Base-by-base conservation (phyloP, 64 coral and sea anemone species). In the Porites lutea region DNA sequence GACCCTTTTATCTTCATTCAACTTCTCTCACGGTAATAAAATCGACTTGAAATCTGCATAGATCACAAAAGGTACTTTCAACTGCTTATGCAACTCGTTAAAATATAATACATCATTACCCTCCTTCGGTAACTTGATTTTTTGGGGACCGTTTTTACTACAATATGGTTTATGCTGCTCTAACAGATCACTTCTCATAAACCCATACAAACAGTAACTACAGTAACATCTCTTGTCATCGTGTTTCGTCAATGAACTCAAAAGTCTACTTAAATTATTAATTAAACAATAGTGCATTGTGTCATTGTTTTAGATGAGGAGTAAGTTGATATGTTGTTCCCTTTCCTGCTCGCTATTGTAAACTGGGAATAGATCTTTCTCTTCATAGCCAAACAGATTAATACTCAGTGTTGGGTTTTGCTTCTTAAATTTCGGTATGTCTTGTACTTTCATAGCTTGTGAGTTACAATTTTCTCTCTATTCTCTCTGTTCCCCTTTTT, bases 401-500 rank as follows among this genome's bases (percentile, higher is more conserved):
- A 90, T 64, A 12, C 70, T 72, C 0, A 95, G 79, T 0, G 86
- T 66, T 0, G 66, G 66, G 71, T 95, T 95, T 27, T 95, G 88
- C 51, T 58, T 79, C 9, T 91, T 89, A 76, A 91, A 91, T 73
- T 95, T 95, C 1, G 72, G 2, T 8, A 95, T 84, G 61, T 95
- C 65, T 15, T 72, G 55, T 52, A 88, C 47, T 13, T 65, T 22
- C 12, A 95, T n/a, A 6, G 88, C n/a, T n/a, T n/a, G n/a, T n/a
- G n/a, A n/a, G n/a, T n/a, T n/a, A n/a, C n/a, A n/a, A n/a, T n/a
- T n/a, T n/a, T n/a, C n/a, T n/a, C n/a, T n/a, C n/a, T n/a, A n/a
- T n/a, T n/a, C n/a, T n/a, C n/a, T n/a, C n/a, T n/a, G n/a, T n/a
- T n/a, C n/a, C n/a, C n/a, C n/a, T n/a, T n/a, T n/a, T n/a, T n/a